Evolutionary conservation across 2,888 invertebrate genomes (phyloP), one percentile per base, ranked within the genome.

Genomic region (Cephus pulcher): DNA sequence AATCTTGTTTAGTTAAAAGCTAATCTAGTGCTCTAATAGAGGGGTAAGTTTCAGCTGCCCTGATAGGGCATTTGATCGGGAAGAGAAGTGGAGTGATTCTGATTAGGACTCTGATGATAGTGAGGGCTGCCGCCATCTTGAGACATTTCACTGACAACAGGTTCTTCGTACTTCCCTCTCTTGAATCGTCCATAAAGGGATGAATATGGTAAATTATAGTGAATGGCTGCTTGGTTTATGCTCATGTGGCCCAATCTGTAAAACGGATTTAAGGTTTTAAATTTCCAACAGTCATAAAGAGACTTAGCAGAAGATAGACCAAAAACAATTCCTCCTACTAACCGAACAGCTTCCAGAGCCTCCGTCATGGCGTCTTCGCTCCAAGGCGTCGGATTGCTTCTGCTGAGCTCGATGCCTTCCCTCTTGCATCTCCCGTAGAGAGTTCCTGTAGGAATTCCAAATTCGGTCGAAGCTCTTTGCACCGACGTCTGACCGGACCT

Each of bases 281-380:
- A 56, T 56, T 23, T 56, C 12, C 32, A 11, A 71, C 32, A 9
- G 30, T 6, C 11, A 11, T 71, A 15, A 35, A 35, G 71, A 6
- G 11, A 3, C 1, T 3, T 1, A 12, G 35, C 12, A 12, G 35
- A 33, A 9, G 12, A 71, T 0, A 71, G 12, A 3, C 30, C 1
- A 74, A 79, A 37, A 33, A 12, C 15, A 37, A 32, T 33, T 35
- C 4, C 37, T 15, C 2, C 2, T 32, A 86, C 89, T 85, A 91
- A 96, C 96, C 96, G 95, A 84, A 97, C 97, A 83, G 97, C 96
- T 91, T 97, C 97, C 73, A 97, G 93, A 34, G 97, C 97, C 91
- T 97, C 97, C 34, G 96, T 96, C 97, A 97, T 97, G 37, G 97
- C 97, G 89, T 96, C 97, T 90, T 97, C 97, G n/a, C 97, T 96